Conservation (phyloP, 2,797 vertebrate species). For the Tolypeutes matacus region DNA sequence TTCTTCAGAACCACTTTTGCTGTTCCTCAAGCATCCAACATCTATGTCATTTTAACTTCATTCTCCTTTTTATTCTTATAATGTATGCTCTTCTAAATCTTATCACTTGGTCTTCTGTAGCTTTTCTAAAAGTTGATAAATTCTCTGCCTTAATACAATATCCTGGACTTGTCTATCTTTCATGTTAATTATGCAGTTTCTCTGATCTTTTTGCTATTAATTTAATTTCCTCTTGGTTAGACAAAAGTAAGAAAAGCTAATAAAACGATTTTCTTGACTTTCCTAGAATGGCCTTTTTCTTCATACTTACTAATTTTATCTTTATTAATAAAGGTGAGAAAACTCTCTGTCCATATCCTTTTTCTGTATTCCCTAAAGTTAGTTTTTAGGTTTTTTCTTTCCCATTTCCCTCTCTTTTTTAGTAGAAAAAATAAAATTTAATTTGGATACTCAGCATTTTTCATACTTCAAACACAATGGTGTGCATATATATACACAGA, state of each 20-base stretch:
- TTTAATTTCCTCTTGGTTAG: constrained; percentile 30
- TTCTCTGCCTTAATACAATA: not conserved
- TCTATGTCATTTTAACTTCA: constrained; percentile 38
- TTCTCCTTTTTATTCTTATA: constrained; percentile 59
- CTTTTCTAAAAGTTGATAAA: constrained; percentile 45
- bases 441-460: constrained; percentile 27
- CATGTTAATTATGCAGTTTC: constrained; percentile 24
- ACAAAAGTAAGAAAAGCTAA: constrained; percentile 43
- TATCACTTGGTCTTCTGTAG: not conserved
- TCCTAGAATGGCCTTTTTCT: not conserved
- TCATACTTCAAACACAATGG: constrained; percentile 43
- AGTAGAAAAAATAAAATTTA: constrained; percentile 68
- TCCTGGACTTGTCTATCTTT: constrained; percentile 18
- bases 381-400: constrained; percentile 40
- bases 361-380: not conserved
- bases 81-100: constrained; percentile 18
- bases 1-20: constrained; percentile 51
- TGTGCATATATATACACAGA: not conserved
- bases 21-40: not conserved
- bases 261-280: constrained; percentile 54
- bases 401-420: not conserved
- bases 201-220: constrained; percentile 30
- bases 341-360: not conserved
- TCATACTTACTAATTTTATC: not conserved
- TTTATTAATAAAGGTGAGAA: constrained; percentile 20